Evolutionary conservation across 2,797 vertebrate species (phyloP), one percentile per base, ranked within the genome.

Genomic region (Meriones psammophilus): DNA sequence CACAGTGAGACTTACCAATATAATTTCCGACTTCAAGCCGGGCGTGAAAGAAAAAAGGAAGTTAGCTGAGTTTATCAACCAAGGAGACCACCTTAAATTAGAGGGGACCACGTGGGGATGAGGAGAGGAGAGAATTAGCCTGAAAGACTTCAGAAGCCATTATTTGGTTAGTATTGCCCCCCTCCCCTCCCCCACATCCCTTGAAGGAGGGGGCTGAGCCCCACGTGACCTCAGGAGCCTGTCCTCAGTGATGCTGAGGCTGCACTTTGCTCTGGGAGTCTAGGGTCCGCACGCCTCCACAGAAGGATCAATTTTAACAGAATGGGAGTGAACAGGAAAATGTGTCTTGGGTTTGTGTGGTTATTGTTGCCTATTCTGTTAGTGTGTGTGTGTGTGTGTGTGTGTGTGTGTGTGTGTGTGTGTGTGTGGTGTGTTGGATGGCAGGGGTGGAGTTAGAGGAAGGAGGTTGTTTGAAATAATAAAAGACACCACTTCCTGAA

Each of bases 1-100:
- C 96, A 97, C 96, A 68, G 74, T 94, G 92, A 95, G 79, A 92
- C 93, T 97, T 96, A 97, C 95, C 94, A 94, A 95, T 92, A 95
- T 92, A 93, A 97, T 97, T 98, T 97, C 97, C 66, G n/a, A 96
- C 96, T 92, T 96, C 94, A 95, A 98, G 92, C 94, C 33, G 3
- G 62, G 94, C 24, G 36, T 96, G 96, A 95, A 97, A 94, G 89
- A 89, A 85, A 36, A 36, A 79, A 64, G 73, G 85, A 94, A 96
- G 83, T 92, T 64, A 94, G 86, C 71, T 71, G 95, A 94, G 86
- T 92, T 96, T 96, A 94, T 97, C 97, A 91, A 95, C 85, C 30
- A 4, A 97, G 84, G 89, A 96, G 92, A 96, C 95, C n/a, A 60
- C 91, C 91, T 96, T 94, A 91, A 94, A 93, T 96, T 62, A 92